These are phyloP conservation scores for Agraylea sexmaculata DNA, from an alignment of 1,140 invertebrate genomes.

Conservation along the genomic window DNA sequence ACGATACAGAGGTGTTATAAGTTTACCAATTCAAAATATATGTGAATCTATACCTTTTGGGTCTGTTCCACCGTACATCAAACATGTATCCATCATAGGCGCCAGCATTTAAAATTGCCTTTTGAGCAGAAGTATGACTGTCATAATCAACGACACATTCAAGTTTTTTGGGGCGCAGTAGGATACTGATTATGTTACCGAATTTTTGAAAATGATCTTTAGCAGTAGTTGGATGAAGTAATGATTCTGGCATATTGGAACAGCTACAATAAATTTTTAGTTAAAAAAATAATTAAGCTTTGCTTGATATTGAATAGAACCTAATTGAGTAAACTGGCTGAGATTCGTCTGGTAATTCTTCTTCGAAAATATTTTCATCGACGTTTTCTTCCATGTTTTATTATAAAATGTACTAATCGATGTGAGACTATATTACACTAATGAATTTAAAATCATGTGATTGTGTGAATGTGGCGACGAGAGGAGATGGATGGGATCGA, in stretches of 20 bases:
- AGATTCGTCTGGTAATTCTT: constrained; percentile 10
- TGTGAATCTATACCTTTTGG: constrained; percentile 22
- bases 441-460: too few relatives aligned
- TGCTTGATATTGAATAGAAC: constrained; percentile 2
- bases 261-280: constrained; percentile 35
- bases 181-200: constrained; percentile 47
- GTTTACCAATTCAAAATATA: constrained; percentile 1
- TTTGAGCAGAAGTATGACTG: constrained; percentile 39
- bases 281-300: not conserved
- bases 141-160: constrained; percentile 51
- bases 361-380: constrained; percentile 9
- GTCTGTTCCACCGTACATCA: constrained; percentile 40
- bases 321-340: constrained; percentile 9
- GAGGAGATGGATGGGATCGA: too few relatives aligned
- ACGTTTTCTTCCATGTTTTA: constrained; percentile 8
- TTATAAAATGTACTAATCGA: too few relatives aligned
- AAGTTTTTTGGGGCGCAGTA: constrained; percentile 44
- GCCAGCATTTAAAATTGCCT: constrained; percentile 45
- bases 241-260: constrained; percentile 46
- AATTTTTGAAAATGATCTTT: constrained; percentile 53
- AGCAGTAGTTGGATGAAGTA: constrained; percentile 43
- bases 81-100: constrained; percentile 49
- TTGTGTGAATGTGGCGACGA: too few relatives aligned
- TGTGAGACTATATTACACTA: too few relatives aligned
- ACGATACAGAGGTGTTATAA: constrained; percentile 1